Evolutionary conservation across 2,888 invertebrate genomes (phyloP).

Genomic region (Rhyacophila evoluta): DNA sequence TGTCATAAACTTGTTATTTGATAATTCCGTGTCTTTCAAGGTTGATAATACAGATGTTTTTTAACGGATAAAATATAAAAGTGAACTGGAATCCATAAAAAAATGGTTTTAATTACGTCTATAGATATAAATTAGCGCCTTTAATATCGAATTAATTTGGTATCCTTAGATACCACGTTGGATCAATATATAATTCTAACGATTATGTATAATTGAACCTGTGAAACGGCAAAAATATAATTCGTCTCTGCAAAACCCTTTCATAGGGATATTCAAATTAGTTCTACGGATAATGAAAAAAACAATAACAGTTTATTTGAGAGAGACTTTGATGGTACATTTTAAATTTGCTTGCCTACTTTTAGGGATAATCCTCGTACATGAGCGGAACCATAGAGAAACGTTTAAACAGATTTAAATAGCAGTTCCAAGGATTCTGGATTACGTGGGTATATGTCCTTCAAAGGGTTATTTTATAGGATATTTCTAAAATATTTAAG

Average conservation of each 20-base stretch:
- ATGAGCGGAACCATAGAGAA: constrained; percentile 2
- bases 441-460: background rate
- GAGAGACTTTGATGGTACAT: constrained; percentile 1
- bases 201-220: too few species aligned
- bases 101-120: too few species aligned
- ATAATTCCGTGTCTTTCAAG: too few species aligned
- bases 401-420: constrained; percentile 18
- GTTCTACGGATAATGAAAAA: background rate
- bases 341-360: background rate
- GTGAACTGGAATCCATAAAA: too few species aligned
- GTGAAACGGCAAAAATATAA: too few species aligned
- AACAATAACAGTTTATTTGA: constrained; percentile 10
- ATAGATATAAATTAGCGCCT: too few species aligned
- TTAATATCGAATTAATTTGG: too few species aligned
- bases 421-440: constrained; percentile 2
- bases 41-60: too few species aligned
- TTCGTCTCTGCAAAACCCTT: constrained; percentile 8
- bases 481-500: constrained; percentile 5
- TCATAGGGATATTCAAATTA: background rate
- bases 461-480: background rate
- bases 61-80: too few species aligned
- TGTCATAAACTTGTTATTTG: too few species aligned
- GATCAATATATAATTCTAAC: too few species aligned
- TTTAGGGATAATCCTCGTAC: constrained; percentile 18
- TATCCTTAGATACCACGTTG: too few species aligned